These are phyloP conservation scores for Pentalonia nigronervosa DNA, from an alignment of 1,140 invertebrate species.

Conservation along the genomic window DNA sequence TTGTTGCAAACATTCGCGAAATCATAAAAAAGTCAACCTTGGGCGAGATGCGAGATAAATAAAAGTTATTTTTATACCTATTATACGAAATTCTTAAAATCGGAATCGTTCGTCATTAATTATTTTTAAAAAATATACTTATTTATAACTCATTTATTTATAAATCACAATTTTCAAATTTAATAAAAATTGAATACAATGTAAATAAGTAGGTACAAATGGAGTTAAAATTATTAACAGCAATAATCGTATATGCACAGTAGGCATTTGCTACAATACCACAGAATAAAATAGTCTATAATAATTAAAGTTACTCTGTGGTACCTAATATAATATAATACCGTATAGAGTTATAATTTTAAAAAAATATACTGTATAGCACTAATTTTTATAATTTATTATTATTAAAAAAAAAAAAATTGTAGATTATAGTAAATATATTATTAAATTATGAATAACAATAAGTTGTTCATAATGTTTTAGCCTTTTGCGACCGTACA, in stretches of 20 bases:
- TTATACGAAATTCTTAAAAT: neutral
- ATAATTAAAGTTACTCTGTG: neutral
- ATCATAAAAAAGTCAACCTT: conserved; percentile 25
- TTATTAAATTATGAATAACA: too few species aligned
- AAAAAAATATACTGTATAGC: too few species aligned
- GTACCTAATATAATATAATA: too few species aligned
- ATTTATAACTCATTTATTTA: conserved; percentile 6
- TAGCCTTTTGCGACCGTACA: too few species aligned
- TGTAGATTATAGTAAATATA: too few species aligned
- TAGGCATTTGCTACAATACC: neutral
- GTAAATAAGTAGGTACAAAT: neutral
- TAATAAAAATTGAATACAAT: neutral
- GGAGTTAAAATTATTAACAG: neutral
- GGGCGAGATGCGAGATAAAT: conserved; percentile 36
- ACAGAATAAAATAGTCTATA: neutral
- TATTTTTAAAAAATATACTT: neutral
- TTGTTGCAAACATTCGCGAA: conserved; percentile 21
- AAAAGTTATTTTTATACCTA: conserved; percentile 34
- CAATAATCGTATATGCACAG: neutral
- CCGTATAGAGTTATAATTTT: too few species aligned
- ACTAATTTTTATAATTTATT: too few species aligned
- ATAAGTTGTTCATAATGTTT: too few species aligned
- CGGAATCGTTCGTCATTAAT: conserved; percentile 1
- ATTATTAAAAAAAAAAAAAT: too few species aligned
- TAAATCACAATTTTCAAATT: neutral